Conservation (phyloP, 2,113 vertebrate species). For the Eclectus roratus region DNA sequence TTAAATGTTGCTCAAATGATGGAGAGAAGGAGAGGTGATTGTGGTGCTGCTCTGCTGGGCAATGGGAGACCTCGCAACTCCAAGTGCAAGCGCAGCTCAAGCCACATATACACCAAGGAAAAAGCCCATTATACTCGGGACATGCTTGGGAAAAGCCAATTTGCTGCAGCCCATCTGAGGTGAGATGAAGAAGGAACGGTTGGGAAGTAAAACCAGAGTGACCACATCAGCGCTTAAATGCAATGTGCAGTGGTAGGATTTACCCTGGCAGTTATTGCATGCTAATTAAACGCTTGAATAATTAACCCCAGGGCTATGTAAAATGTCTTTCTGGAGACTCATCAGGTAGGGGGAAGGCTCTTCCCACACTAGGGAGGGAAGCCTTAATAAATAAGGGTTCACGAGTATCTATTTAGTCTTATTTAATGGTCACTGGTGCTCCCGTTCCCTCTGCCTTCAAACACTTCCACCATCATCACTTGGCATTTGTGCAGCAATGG, state of each 20-base stretch:
- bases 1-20: background rate
- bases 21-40: background rate
- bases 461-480: slow-evolving; percentile 18
- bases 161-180: background rate
- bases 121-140: background rate
- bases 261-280: slow-evolving; percentile 58
- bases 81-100: background rate
- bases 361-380: slow-evolving; percentile 28
- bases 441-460: slow-evolving; percentile 30
- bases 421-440: slow-evolving; percentile 1
- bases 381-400: slow-evolving; percentile 64
- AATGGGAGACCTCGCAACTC: background rate
- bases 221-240: slow-evolving; percentile 15
- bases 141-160: background rate
- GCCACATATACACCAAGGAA: background rate
- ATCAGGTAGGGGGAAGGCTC: slow-evolving; percentile 36
- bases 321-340: slow-evolving; percentile 51
- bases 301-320: slow-evolving; percentile 71
- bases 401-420: slow-evolving; percentile 49
- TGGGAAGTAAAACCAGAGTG: background rate
- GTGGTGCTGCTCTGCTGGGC: background rate
- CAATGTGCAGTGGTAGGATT: slow-evolving; percentile 35
- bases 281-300: slow-evolving; percentile 74
- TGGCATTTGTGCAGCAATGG: background rate
- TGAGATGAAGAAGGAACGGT: background rate